phyloP scores from a whole-genome alignment of 2,888 invertebrate species.

The Aproaerema taeniolella region DNA sequence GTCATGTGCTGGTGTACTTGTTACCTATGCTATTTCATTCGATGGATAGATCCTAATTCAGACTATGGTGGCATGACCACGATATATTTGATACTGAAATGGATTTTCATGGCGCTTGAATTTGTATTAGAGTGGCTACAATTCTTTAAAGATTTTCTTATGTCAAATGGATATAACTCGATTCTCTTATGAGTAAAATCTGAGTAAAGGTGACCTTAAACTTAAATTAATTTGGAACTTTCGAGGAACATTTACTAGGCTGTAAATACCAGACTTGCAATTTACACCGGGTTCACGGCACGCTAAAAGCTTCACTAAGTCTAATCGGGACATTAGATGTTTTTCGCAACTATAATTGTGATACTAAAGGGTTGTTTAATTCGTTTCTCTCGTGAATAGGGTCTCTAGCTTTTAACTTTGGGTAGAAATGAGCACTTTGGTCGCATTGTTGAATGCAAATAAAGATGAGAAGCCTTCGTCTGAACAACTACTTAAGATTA shows the following conservation, averaged over 20 bases:
- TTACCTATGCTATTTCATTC: background rate
- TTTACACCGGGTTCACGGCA: conserved; percentile 26
- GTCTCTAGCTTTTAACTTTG: conserved; percentile 9
- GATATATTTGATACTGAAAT: too few species aligned
- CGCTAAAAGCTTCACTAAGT: conserved; percentile 29
- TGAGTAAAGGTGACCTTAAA: too few species aligned
- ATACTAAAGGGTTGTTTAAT: conserved; percentile 2
- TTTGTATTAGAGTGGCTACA: too few species aligned
- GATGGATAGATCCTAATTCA: too few species aligned
- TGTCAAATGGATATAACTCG: too few species aligned
- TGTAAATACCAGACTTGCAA: conserved; percentile 6
- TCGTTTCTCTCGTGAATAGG: conserved; percentile 10
- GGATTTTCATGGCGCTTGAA: too few species aligned
- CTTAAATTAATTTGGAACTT: background rate
- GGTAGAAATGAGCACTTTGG: background rate
- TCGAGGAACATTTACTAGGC: conserved; percentile 8
- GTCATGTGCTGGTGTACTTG: conserved; percentile 61
- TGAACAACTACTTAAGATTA: conserved; percentile 51
- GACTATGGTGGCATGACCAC: too few species aligned
- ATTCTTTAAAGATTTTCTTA: too few species aligned
- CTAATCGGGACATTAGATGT: conserved; percentile 23
- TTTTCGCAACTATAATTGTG: conserved; percentile 8
- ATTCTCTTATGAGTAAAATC: too few species aligned
- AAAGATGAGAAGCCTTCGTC: conserved; percentile 60
- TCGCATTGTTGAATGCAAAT: conserved; percentile 44